Evolutionary conservation across 2,113 vertebrate genomes (phyloP), one percentile per base, ranked within the genome.

Genomic region (Cavia porcellus): DNA sequence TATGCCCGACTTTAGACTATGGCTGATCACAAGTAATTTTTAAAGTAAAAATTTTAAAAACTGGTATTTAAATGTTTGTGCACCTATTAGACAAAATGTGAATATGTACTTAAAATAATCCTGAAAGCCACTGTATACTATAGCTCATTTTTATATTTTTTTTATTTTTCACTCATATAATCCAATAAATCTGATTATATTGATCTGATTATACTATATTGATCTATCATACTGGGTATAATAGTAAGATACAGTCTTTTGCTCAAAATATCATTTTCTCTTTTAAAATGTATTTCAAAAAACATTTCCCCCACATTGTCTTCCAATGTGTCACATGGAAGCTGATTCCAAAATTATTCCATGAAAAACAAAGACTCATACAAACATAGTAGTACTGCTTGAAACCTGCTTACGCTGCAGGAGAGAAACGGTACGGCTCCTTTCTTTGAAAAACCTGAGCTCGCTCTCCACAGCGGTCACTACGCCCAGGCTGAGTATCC

Each of bases 331-430:
- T 86, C 45, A 88, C 24, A 91, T 12, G 95, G 32, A 68, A 61
- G 25, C 3, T 30, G 87, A 85, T 72, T 92, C 42, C 25, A 61
- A 68, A 52, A 64, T 70, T 88, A 86, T 2, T 64, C 22, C 68
- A 83, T n/a, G 66, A 93, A 96, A 97, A 95, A 87, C 4, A 92
- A 28, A 80, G n/a, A 47, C 64, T 72, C 14, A 50, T 81, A 86
- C 24, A 68, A 14, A 9, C 1, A 55, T 12, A 42, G 75, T n/a
- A 30, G 7, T 14, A 30, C 38, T 84, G 86, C 62, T 70, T 82
- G 45, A 55, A 87, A 5, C 50, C 52, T 89, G 82, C 70, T 92
- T 75, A 57, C 24, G 68, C 81, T 72, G 14, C 62, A 52, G 70
- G 70, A 38, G 38, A 57, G 7, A 88, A n/a, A 77, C 59, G 55